These are phyloP conservation scores for Alaudala cheleensis DNA, from an alignment of 2,113 vertebrate genomes.

Conservation along the genomic window DNA sequence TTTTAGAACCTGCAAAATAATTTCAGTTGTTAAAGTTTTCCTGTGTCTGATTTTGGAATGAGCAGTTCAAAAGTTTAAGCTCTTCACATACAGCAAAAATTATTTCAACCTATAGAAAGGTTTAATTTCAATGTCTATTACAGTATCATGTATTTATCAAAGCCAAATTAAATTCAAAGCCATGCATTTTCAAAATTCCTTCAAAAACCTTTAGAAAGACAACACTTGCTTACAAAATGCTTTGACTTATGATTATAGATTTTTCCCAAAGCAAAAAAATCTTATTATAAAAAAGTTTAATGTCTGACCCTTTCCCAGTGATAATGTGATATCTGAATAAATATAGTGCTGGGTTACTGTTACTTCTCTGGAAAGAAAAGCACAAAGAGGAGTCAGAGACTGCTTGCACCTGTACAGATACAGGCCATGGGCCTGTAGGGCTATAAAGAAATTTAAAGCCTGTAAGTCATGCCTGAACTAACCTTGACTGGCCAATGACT, in stretches of 20 bases:
- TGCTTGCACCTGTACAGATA: neutral
- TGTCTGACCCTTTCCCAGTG: neutral
- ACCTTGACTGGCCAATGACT: neutral
- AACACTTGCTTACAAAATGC: neutral
- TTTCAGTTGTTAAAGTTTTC: neutral
- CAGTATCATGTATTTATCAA: neutral
- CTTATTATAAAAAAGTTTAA: neutral
- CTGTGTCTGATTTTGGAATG: neutral
- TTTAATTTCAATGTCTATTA: neutral
- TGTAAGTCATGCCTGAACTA: neutral
- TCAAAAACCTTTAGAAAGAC: neutral
- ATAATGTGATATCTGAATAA: neutral
- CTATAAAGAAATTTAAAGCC: neutral
- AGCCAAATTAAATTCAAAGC: neutral
- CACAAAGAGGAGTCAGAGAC: neutral
- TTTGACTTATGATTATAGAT: neutral
- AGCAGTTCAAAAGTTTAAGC: neutral
- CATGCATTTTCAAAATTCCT: neutral
- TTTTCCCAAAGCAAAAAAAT: neutral
- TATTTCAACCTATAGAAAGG: neutral
- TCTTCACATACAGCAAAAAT: neutral
- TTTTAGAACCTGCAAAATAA: neutral
- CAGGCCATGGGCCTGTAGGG: accelerated
- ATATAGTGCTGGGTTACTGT: neutral
- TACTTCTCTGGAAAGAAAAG: neutral